phyloP scores from a whole-genome alignment of 2,888 invertebrate species.

The Seira ritae region DNA sequence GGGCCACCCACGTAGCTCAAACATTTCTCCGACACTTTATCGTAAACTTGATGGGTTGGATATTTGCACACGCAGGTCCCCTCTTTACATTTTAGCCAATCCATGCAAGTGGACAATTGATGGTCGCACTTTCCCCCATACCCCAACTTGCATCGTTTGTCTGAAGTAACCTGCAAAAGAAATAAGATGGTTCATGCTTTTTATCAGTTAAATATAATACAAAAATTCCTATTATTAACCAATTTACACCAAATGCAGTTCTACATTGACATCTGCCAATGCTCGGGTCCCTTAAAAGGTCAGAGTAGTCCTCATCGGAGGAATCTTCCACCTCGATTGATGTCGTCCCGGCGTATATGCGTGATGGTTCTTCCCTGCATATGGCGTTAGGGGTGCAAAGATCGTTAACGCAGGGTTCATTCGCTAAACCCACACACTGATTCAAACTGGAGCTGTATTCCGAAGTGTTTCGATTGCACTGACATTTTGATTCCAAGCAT shows the following conservation, averaged over 20 bases:
- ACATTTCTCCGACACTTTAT: conserved; percentile 42
- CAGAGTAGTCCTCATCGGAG: conserved; percentile 34
- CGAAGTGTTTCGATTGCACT: conserved; percentile 44
- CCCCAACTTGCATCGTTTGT: conserved; percentile 32
- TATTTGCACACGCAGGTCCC: conserved; percentile 48
- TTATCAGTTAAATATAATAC: not conserved
- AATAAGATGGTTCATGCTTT: not conserved
- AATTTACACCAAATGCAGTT: conserved; percentile 46
- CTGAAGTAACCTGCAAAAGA: conserved; percentile 3
- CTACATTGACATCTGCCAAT: conserved; percentile 46
- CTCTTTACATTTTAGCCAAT: conserved; percentile 53
- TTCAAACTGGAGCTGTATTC: conserved; percentile 22
- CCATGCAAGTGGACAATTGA: conserved; percentile 43
- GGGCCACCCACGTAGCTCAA: conserved; percentile 52
- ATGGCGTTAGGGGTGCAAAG: conserved; percentile 48
- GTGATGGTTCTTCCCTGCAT: conserved; percentile 41
- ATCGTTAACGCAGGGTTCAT: conserved; percentile 56
- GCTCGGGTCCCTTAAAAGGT: conserved; percentile 39
- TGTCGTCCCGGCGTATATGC: conserved; percentile 26
- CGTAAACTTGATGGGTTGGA: conserved; percentile 41
- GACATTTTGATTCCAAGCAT: conserved; percentile 41
- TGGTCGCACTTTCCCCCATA: conserved; percentile 52
- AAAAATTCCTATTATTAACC: too few species aligned
- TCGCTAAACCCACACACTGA: conserved; percentile 52
- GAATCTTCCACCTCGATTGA: conserved; percentile 15